A percentile compares a stretch with the other conserved stretches of the same genome.
phyloP scores from a whole-genome alignment of 2,888 invertebrate genomes.

The Drosophila kanekoi region DNA sequence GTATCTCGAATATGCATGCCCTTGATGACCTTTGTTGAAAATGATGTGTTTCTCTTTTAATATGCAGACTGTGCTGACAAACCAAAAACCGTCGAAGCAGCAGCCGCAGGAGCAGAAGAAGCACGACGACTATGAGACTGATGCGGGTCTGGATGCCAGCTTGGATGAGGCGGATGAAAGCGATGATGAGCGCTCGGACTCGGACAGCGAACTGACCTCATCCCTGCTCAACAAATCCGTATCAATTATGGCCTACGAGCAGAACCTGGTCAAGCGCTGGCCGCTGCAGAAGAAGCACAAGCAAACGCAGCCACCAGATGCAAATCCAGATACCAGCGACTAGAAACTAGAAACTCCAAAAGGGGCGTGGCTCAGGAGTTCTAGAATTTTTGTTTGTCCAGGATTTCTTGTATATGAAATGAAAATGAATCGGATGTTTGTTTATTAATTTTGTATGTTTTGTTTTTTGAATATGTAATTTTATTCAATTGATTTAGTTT shows the following conservation, averaged over 20 bases:
- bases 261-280: constrained; percentile 56
- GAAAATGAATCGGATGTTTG: constrained; percentile 16
- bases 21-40: background rate
- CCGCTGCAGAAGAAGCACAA: constrained; percentile 16
- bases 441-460: constrained; percentile 10
- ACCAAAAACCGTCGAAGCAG: background rate
- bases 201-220: constrained; percentile 39
- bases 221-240: constrained; percentile 28
- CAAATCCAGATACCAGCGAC: background rate
- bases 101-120: background rate
- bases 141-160: constrained; percentile 50
- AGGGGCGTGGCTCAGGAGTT: background rate
- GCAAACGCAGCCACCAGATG: background rate
- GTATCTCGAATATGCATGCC: background rate
- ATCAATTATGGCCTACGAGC: constrained; percentile 40
- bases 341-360: background rate
- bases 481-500: constrained; percentile 27
- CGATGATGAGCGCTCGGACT: constrained; percentile 62
- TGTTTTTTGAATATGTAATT: constrained; percentile 19
- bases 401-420: background rate
- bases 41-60: background rate
- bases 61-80: background rate
- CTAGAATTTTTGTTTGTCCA: background rate
- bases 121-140: constrained; percentile 55
- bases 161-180: constrained; percentile 50